Evolutionary conservation across 2,888 invertebrate species (phyloP).

Genomic region (Orthosia incerta): DNA sequence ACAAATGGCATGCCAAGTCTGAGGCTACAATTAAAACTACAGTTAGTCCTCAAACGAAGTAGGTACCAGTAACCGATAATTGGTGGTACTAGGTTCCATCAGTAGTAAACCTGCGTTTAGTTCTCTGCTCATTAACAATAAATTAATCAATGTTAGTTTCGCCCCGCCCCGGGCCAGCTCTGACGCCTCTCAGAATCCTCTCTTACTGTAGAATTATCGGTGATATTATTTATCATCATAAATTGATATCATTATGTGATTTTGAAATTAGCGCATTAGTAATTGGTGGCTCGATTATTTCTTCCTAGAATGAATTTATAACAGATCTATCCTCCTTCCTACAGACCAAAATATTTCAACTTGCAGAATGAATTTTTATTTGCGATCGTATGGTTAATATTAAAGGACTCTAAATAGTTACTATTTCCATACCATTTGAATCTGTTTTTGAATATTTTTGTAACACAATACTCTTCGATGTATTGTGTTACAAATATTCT

Average conservation of each 20-base stretch:
- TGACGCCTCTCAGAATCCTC: conserved; percentile 62
- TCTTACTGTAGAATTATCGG: conserved; percentile 59
- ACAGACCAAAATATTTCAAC: not conserved
- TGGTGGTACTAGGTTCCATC: conserved; percentile 28
- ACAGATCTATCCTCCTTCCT: no score
- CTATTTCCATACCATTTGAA: not conserved
- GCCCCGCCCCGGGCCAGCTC: conserved; percentile 63
- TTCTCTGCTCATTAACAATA: conserved; percentile 84
- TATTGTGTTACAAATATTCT: conserved; percentile 15
- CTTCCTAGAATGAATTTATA: not conserved
- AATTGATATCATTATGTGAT: conserved; percentile 61
- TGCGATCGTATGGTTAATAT: not conserved
- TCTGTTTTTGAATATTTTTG: not conserved
- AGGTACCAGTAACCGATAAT: conserved; percentile 38
- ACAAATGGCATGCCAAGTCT: conserved; percentile 44
- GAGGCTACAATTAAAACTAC: conserved; percentile 61
- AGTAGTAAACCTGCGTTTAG: conserved; percentile 71
- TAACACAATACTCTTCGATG: not conserved
- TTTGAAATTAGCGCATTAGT: conserved; percentile 25
- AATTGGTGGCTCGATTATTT: not conserved
- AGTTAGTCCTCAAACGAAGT: conserved; percentile 48
- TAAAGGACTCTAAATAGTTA: not conserved
- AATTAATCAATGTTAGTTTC: conserved; percentile 79
- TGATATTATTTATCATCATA: conserved; percentile 61
- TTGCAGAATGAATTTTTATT: not conserved